These are phyloP conservation scores for Bujurquina vittata DNA, from an alignment of 2,113 vertebrate species.

Conservation along the genomic window DNA sequence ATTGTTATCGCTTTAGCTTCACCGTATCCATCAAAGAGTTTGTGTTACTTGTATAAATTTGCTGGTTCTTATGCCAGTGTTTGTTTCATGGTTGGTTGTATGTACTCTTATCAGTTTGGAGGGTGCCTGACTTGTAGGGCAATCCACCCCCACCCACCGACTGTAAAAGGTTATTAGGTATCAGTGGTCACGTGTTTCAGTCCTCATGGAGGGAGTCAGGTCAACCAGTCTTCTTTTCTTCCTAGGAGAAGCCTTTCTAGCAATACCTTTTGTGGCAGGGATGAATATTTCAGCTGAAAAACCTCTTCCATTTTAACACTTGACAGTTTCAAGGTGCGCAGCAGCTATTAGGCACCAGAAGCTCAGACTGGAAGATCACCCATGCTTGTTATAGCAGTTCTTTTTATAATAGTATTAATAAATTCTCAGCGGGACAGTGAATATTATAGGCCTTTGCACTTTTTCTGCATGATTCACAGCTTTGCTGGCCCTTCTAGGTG, in stretches of 20 bases:
- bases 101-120: constrained; percentile 3
- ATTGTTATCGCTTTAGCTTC: constrained; percentile 13
- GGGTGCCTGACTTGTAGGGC: constrained; percentile 10
- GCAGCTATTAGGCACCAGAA: constrained; percentile 47
- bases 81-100: constrained; percentile 21
- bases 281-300: constrained; percentile 65
- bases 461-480: not conserved
- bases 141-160: not conserved
- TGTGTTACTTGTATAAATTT: constrained; percentile 9
- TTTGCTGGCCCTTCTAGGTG: not conserved
- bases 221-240: constrained; percentile 2
- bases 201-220: constrained; percentile 22
- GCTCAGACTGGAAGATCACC: constrained; percentile 42
- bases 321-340: constrained; percentile 42
- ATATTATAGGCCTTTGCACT: not conserved
- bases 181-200: constrained; percentile 49
- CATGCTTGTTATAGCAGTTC: constrained; percentile 28
- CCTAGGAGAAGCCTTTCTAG: constrained; percentile 17
- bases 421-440: not conserved
- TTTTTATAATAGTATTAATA: constrained; percentile 34
- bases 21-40: constrained; percentile 9
- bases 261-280: constrained; percentile 29
- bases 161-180: constrained; percentile 66
- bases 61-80: not conserved
- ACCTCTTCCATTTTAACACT: constrained; percentile 50